phyloP scores from a whole-genome alignment of 2,888 invertebrate species.

The Eupeodes latifasciatus region DNA sequence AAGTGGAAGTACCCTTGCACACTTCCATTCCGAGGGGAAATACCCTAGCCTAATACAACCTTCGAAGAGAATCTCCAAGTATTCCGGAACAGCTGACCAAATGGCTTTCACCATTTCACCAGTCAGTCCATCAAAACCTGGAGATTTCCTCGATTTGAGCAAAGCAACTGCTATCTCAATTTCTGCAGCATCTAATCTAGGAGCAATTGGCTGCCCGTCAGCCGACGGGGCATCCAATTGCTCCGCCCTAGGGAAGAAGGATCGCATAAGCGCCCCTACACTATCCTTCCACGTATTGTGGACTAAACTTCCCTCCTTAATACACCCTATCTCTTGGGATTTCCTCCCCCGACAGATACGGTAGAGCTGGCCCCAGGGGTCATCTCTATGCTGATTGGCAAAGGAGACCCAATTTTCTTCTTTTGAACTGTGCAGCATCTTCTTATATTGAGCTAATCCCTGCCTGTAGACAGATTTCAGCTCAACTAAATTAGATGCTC shows the following conservation, averaged over 20 bases:
- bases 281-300: conserved; percentile 20
- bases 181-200: background rate
- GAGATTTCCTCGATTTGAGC: conserved; percentile 23
- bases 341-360: conserved; percentile 9
- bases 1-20: too few species aligned
- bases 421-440: background rate
- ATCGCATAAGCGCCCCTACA: background rate
- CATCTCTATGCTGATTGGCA: background rate
- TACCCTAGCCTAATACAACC: background rate
- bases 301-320: background rate
- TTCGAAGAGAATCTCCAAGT: too few species aligned
- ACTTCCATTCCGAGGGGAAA: too few species aligned
- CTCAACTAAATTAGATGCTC: background rate
- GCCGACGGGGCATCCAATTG: background rate
- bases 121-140: conserved; percentile 44
- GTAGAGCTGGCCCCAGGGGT: conserved; percentile 29
- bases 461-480: background rate
- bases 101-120: conserved; percentile 10
- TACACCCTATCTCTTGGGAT: background rate
- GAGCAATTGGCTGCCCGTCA: too few species aligned
- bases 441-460: conserved; percentile 19
- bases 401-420: conserved; percentile 11
- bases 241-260: conserved; percentile 23
- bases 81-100: too few species aligned
- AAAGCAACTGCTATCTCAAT: background rate